Evolutionary conservation across 1,140 invertebrate genomes (phyloP), one percentile per base, ranked within the genome.

Genomic region (Probaryconus sp.): DNA sequence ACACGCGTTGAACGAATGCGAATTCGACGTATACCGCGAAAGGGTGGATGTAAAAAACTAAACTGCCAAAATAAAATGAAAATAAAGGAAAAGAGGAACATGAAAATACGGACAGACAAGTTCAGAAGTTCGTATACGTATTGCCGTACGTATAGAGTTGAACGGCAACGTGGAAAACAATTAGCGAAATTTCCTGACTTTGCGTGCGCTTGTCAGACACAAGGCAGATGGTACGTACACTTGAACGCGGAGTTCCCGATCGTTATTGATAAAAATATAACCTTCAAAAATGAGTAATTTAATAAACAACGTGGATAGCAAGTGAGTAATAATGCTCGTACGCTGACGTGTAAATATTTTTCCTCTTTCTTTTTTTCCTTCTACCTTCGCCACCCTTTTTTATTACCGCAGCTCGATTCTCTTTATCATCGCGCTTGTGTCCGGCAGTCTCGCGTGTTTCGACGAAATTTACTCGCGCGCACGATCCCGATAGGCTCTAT

Each of bases 401-500:
- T 72, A 75, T 75, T 72, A 68, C 60, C 55, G 48, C 56, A 75
- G 72, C 76, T 64, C 60, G 73, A 75, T 79, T 80, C 77, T 74
- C 79, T 83, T 82, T 83, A 80, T 84, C 78, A 79, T 78, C 77
- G 65, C 69, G 63, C 76, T 71, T 78, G 64, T 79, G 76, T 85
- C 81, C 81, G 77, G 76, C 78, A 79, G 79, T 83, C 79, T 85
- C 79, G 84, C 84, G 85, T 87, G 85, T 76, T 83, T 76, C 79
- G 67, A 80, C 77, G 77, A 87, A 87, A 85, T 87, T 85, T 85
- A 85, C 81, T 84, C 60, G 77, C 74, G 77, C 77, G 51, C 79
- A 69, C 83, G 82, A 85, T 87, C 83, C 80, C 80, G 83, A 85
- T 85, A 85, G 81, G 81, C 83, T 83, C 84, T 85, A 85, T 86